phyloP scores from a whole-genome alignment of 2,888 invertebrate genomes.

The Tetanocera ferruginea region DNA sequence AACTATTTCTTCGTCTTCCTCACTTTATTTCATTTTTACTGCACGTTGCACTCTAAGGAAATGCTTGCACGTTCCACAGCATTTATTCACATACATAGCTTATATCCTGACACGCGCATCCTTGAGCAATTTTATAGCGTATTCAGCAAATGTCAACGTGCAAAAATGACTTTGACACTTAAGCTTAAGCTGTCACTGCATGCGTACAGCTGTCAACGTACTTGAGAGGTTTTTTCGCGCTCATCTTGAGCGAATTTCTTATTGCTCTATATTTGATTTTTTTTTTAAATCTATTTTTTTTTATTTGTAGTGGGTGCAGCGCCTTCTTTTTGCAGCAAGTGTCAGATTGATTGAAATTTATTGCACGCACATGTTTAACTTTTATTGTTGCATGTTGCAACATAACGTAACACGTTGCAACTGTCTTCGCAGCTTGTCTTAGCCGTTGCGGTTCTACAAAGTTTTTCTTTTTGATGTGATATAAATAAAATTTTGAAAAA shows the following conservation, averaged over 20 bases:
- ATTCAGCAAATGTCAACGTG: constrained; percentile 31
- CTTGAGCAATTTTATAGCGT: constrained; percentile 18
- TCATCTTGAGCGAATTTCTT: too few species aligned
- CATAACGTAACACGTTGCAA: not conserved
- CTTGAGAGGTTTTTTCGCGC: too few species aligned
- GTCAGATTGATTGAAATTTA: constrained; percentile 33
- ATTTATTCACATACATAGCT: not conserved
- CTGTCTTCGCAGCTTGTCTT: not conserved
- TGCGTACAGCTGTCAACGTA: not conserved
- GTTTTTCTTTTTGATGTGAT: too few species aligned
- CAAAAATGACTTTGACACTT: constrained; percentile 35
- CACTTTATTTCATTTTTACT: not conserved
- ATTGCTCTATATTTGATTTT: not conserved
- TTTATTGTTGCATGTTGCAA: constrained; percentile 12
- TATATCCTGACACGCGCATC: not conserved
- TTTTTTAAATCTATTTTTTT: not conserved
- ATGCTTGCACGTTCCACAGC: not conserved
- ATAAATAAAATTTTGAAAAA: too few species aligned
- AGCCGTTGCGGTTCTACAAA: not conserved
- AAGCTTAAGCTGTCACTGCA: constrained; percentile 32
- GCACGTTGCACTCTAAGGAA: not conserved
- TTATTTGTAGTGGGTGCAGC: not conserved
- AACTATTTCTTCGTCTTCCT: not conserved
- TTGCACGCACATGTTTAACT: constrained; percentile 1
- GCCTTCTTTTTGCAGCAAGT: constrained; percentile 8